Percentiles rank a stretch among this genome's conserved stretches.
These are phyloP conservation scores for Ellobium chinense DNA, from an alignment of 2,888 invertebrate genomes.

Conservation along the genomic window DNA sequence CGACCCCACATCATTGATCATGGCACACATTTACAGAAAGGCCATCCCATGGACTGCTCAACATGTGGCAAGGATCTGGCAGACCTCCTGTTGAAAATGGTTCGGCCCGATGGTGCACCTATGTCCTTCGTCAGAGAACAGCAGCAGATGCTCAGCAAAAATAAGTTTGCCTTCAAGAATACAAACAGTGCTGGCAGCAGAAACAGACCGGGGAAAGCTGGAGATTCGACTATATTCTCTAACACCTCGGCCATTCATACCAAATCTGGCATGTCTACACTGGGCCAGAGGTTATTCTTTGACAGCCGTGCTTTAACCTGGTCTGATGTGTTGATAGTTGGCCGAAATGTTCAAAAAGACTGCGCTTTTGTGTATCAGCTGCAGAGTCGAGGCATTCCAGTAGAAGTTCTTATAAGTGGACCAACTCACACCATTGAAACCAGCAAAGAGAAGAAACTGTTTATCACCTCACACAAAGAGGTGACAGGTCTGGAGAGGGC, in stretches of 20 bases:
- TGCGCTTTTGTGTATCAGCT: constrained; percentile 17
- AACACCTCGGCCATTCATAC: background rate
- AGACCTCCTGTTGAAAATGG: constrained; percentile 17
- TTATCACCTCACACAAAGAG: constrained; percentile 45
- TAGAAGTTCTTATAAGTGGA: constrained; percentile 14
- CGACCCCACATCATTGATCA: constrained; percentile 45
- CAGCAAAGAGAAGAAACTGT: constrained; percentile 23
- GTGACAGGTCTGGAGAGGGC: constrained; percentile 46
- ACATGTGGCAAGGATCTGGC: constrained; percentile 34
- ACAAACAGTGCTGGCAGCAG: background rate
- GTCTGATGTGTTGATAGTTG: constrained; percentile 45
- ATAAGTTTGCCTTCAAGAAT: background rate
- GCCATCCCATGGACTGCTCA: constrained; percentile 32
- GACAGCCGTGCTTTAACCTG: background rate
- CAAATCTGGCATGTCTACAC: background rate
- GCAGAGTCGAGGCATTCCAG: constrained; percentile 19
- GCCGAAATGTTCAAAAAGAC: background rate
- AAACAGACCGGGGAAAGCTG: background rate
- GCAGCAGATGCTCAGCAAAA: background rate
- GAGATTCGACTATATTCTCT: background rate
- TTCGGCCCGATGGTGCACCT: background rate
- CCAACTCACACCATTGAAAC: constrained; percentile 27
- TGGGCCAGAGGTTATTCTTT: background rate
- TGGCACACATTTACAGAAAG: constrained; percentile 6
- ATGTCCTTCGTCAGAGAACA: background rate